Base-by-base conservation (phyloP, 2,113 vertebrate genomes). In the Xerus inauris region DNA sequence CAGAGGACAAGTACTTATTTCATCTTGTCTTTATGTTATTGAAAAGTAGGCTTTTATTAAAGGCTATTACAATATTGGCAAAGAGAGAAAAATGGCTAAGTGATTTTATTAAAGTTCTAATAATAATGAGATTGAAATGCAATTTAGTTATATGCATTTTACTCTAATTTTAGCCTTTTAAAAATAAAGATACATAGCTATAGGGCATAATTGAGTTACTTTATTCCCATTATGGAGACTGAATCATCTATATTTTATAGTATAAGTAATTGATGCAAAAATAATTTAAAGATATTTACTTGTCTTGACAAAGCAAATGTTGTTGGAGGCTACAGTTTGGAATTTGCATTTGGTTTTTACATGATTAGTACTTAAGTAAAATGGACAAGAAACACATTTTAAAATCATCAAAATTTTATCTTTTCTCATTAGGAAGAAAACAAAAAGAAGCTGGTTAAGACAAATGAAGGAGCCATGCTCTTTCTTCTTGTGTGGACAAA, bases 41-140 rank as follows among this genome's bases (percentile, higher is more conserved):
- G 1, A 67, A 97, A 94, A 73, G 67, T 79, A 96, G 80, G 32
- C 71, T 82, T 91, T 93, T 95, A 94, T 49, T 85, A 97, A 81
- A 88, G 47, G 28, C 38, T 45, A 32, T 97, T 81, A 83, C 24
- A 87, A 65, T 81, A 87, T 72, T 85, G 45, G 6, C 64, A 90
- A 67, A 89, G 88, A 93, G 87, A 65, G 32, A 88, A 97, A 83
- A 86, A 51, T 77, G 86, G 38, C 26, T 22, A 26, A 98, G 28
- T 87, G 54, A 85, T 95, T 96, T 98, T 94, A 98, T 86, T 91
- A 88, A 96, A 95, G 35, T 86, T 96, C 22, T 88, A 93, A 91
- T 87, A 92, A 94, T 87, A 89, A 81, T 87, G 57, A 81, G 1
- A 87, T 51, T 95, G 57, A 94, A 91, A 75, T 89, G 42, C 6